Conservation (phyloP, 2,113 vertebrate species). For the Engraulis encrasicolus region DNA sequence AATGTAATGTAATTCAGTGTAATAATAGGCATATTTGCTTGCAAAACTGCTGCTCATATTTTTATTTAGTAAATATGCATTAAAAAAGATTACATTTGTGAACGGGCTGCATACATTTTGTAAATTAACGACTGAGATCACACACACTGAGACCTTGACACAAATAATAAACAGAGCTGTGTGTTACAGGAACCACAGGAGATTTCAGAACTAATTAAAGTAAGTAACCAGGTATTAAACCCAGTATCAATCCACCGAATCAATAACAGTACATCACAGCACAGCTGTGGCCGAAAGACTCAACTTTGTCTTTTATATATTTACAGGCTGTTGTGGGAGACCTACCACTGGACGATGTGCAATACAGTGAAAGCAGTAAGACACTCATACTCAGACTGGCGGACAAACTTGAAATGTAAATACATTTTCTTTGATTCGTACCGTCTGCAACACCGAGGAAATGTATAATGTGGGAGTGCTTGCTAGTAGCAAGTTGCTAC, state of each 20-base stretch:
- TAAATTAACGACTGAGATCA: too few relatives aligned
- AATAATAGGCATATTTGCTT: too few relatives aligned
- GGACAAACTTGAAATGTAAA: slow-evolving; percentile 84
- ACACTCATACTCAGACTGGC: slow-evolving; percentile 84
- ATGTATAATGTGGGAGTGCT: too few relatives aligned
- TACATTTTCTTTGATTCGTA: neutral
- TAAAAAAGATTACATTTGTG: too few relatives aligned
- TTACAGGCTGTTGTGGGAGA: slow-evolving; percentile 80
- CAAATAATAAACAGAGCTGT: neutral
- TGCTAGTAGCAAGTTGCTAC: too few relatives aligned
- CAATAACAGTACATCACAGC: neutral
- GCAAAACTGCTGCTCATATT: too few relatives aligned
- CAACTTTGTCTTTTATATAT: neutral
- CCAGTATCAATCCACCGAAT: neutral
- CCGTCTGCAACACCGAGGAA: neutral
- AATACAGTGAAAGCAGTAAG: slow-evolving; percentile 74
- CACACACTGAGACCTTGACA: neutral
- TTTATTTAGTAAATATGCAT: too few relatives aligned
- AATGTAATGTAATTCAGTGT: too few relatives aligned
- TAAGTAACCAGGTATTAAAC: slow-evolving; percentile 57
- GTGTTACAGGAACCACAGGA: slow-evolving; percentile 74
- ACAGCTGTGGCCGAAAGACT: neutral
- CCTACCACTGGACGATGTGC: slow-evolving; percentile 79
- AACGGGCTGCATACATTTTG: too few relatives aligned
- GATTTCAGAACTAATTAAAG: slow-evolving; percentile 82